A percentile compares a stretch with the other conserved stretches of the same genome.
Evolutionary conservation across 2,888 invertebrate genomes (phyloP).

Genomic region (Zele albiditarsus): DNA sequence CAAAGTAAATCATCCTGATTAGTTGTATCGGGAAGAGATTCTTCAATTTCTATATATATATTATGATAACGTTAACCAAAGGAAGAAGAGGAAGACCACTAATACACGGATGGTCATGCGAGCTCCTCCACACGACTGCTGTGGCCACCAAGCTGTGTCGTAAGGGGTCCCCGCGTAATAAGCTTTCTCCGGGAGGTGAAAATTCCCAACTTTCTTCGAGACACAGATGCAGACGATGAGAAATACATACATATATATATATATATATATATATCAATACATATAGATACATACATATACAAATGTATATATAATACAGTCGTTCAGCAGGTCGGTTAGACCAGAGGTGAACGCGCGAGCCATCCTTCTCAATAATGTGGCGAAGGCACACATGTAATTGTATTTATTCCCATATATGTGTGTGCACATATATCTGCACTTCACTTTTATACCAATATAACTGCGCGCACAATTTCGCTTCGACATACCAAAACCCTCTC

Average conservation of each 20-base stretch:
- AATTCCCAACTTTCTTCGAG: constrained; percentile 55
- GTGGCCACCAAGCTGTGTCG: constrained; percentile 44
- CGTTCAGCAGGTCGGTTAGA: background rate
- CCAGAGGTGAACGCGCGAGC: constrained; percentile 4
- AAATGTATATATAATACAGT: background rate
- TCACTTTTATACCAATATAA: background rate
- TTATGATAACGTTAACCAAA: background rate
- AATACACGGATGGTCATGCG: constrained; percentile 12
- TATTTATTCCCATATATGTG: background rate
- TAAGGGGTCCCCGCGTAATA: constrained; percentile 54
- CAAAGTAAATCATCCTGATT: background rate
- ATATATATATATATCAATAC: background rate
- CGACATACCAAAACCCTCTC: background rate
- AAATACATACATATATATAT: constrained; percentile 7
- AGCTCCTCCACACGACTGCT: constrained; percentile 17
- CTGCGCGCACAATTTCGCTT: background rate
- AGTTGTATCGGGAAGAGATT: background rate
- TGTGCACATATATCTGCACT: background rate
- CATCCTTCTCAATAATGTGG: background rate
- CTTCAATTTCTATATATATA: background rate
- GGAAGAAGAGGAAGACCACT: background rate
- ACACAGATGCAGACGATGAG: constrained; percentile 32
- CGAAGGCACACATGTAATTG: background rate
- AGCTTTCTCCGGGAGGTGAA: constrained; percentile 56
- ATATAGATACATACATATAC: background rate